A percentile compares a stretch with the other conserved stretches of the same genome.
These are phyloP conservation scores for Dasyprocta punctata DNA, from an alignment of 2,113 vertebrate genomes.

Conservation along the genomic window DNA sequence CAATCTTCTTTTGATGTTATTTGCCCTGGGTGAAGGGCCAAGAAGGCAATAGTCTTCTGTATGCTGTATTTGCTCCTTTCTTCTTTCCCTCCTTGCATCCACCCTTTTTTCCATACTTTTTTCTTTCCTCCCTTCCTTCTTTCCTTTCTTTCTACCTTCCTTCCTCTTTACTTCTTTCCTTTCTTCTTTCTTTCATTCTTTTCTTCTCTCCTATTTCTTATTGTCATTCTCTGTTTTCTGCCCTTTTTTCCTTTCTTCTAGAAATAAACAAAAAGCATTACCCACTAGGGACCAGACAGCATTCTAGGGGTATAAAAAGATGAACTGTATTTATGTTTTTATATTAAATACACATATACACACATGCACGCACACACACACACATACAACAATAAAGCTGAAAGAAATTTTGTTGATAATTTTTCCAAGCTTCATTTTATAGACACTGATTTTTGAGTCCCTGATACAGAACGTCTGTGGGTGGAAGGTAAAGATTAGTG, in stretches of 20 bases:
- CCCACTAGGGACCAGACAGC: neutral
- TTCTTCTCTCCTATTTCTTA: too few relatives aligned
- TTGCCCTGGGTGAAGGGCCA: neutral
- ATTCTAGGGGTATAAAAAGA: neutral
- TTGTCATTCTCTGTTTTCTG: neutral
- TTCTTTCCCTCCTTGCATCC: accelerated
- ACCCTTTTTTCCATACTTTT: neutral
- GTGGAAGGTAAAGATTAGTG: too few relatives aligned
- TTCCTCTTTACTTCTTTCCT: accelerated
- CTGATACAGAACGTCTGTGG: neutral
- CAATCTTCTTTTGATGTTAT: neutral
- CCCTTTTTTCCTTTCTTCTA: neutral
- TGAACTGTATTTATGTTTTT: neutral
- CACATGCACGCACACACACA: neutral
- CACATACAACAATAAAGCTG: neutral
- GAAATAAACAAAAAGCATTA: neutral
- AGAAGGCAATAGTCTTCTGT: neutral
- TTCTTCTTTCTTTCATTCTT: neutral
- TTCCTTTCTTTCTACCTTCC: accelerated
- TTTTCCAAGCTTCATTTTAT: neutral
- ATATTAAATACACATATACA: neutral
- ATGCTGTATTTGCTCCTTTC: neutral
- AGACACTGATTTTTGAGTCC: neutral
- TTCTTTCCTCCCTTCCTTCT: neutral
- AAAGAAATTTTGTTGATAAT: neutral